Evolutionary conservation across 1,140 invertebrate species (phyloP).

Genomic region (Theocolax elegans): DNA sequence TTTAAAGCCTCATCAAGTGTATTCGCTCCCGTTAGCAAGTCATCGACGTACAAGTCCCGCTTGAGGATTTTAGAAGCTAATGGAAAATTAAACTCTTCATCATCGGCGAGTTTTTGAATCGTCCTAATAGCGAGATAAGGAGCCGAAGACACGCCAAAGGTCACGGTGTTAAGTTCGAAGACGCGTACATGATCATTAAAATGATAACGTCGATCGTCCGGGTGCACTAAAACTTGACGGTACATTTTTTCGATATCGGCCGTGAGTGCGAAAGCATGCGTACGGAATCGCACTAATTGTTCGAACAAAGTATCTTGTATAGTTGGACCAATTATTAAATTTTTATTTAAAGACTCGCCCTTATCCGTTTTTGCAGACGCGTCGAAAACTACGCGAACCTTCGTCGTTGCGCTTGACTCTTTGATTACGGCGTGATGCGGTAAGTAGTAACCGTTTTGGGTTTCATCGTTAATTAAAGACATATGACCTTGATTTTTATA

Average conservation of each 20-base stretch:
- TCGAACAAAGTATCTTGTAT: slow-evolving; percentile 17
- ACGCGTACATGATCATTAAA: slow-evolving; percentile 50
- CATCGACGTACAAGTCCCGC: background rate
- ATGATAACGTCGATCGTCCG: slow-evolving; percentile 48
- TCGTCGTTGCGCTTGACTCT: slow-evolving; percentile 4
- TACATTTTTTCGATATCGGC: slow-evolving; percentile 64
- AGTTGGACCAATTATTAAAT: background rate
- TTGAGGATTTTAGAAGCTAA: background rate
- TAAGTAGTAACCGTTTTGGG: background rate
- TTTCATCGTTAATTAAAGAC: no score
- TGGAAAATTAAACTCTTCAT: background rate
- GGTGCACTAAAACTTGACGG: slow-evolving; percentile 52
- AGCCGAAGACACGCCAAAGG: background rate
- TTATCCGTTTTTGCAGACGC: background rate
- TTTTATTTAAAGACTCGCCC: background rate
- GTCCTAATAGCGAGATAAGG: background rate
- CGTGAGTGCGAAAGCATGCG: slow-evolving; percentile 48
- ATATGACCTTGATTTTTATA: no score
- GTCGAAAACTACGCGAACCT: slow-evolving; percentile 2
- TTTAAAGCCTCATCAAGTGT: no score
- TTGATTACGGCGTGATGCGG: slow-evolving; percentile 12
- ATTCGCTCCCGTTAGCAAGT: no score
- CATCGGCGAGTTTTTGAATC: background rate
- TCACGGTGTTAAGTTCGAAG: background rate
- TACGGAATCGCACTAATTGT: slow-evolving; percentile 46